phyloP scores from a whole-genome alignment of 2,113 vertebrate species.

The Clupea harengus region DNA sequence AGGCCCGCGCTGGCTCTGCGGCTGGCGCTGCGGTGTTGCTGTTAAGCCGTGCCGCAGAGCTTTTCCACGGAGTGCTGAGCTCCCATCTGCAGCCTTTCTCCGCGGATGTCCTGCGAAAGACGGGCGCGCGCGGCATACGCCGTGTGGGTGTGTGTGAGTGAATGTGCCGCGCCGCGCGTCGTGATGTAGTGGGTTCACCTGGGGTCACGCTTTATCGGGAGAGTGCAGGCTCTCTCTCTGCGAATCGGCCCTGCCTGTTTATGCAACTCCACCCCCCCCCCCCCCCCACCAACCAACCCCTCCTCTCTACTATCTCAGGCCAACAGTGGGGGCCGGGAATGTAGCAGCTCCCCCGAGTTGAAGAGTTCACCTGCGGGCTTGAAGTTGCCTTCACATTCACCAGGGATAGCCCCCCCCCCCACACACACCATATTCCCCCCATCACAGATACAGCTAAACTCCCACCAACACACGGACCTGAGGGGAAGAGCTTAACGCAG shows the following conservation, averaged over 20 bases:
- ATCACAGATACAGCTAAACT: constrained; percentile 12
- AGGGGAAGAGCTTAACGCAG: neutral
- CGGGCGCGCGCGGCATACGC: too few relatives aligned
- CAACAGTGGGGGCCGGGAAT: neutral
- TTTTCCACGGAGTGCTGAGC: neutral
- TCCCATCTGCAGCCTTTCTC: too few relatives aligned
- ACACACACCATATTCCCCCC: neutral
- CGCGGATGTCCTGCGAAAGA: neutral
- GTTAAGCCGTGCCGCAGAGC: neutral
- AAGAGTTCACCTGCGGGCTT: constrained; percentile 64
- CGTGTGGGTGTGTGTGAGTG: neutral
- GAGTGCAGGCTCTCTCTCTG: constrained; percentile 51
- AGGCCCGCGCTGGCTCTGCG: neutral
- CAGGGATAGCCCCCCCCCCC: constrained; percentile 22
- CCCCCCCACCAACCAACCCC: neutral
- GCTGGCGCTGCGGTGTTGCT: neutral
- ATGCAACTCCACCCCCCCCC: constrained; percentile 17
- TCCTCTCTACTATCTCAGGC: neutral
- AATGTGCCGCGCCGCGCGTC: neutral
- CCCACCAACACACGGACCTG: neutral
- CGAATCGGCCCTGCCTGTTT: constrained; percentile 49
- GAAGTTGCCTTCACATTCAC: constrained; percentile 50
- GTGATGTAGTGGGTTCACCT: constrained; percentile 36
- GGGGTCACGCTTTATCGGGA: constrained; percentile 60
- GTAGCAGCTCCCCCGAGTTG: constrained; percentile 50